These are phyloP conservation scores for Drosophila saltans DNA, from an alignment of 1,140 invertebrate species.

Conservation along the genomic window DNA sequence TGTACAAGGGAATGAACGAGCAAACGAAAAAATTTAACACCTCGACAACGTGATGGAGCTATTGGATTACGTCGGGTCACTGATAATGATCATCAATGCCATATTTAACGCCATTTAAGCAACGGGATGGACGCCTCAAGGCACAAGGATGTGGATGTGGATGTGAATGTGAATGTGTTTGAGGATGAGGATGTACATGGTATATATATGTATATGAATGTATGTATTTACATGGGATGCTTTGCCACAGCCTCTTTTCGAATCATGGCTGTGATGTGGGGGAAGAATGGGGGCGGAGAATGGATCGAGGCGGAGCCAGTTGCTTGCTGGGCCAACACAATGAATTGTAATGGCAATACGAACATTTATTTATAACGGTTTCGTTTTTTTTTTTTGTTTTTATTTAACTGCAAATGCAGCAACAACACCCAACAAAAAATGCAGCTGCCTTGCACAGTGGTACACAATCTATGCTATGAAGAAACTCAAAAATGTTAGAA, in stretches of 20 bases:
- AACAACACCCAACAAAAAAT: not conserved
- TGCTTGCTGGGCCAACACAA: conserved; percentile 51
- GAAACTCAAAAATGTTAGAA: no score
- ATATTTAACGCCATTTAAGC: conserved; percentile 77
- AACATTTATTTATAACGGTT: conserved; percentile 74
- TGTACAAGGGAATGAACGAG: not conserved
- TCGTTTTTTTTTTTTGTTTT: conserved; percentile 18
- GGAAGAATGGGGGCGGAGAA: not conserved
- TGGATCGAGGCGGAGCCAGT: not conserved
- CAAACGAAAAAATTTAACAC: conserved; percentile 55
- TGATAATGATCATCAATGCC: conserved; percentile 77
- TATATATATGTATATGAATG: no score
- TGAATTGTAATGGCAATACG: conserved; percentile 75
- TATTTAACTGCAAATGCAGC: conserved; percentile 31
- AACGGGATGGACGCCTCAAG: conserved; percentile 43
- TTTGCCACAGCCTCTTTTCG: no score
- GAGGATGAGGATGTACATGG: not conserved
- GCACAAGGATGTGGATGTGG: conserved; percentile 1
- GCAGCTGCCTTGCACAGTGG: conserved; percentile 6
- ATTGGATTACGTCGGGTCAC: conserved; percentile 68
- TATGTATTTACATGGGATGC: no score
- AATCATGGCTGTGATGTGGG: no score
- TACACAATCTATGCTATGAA: not conserved
- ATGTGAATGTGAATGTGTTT: not conserved
- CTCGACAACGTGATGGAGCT: conserved; percentile 68